These are phyloP conservation scores for Anticlea derivata DNA, from an alignment of 2,888 invertebrate genomes.

Conservation along the genomic window DNA sequence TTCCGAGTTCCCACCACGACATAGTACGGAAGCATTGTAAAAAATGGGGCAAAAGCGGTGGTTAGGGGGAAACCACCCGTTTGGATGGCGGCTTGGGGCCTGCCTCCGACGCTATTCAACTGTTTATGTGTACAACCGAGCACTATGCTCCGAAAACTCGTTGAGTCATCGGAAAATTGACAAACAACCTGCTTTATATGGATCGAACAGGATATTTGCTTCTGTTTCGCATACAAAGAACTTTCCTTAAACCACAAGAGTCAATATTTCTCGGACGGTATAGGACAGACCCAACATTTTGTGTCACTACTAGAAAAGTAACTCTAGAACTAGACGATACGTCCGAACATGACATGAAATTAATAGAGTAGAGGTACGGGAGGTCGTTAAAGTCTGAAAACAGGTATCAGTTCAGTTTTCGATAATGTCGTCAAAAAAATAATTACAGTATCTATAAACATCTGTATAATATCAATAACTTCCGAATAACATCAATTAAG, in stretches of 20 bases:
- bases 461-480: constrained; percentile 40
- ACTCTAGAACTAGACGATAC: too few relatives aligned
- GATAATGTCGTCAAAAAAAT: too few relatives aligned
- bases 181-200: constrained; percentile 65
- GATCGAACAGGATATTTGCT: constrained; percentile 22
- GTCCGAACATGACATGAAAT: too few relatives aligned
- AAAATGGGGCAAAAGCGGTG: constrained; percentile 62
- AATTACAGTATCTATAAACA: not conserved
- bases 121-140: constrained; percentile 72
- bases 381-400: too few relatives aligned
- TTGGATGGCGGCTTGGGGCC: constrained; percentile 35
- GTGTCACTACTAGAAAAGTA: too few relatives aligned
- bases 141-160: constrained; percentile 65
- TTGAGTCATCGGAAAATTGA: constrained; percentile 74
- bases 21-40: constrained; percentile 63
- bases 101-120: constrained; percentile 54
- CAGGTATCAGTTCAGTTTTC: too few relatives aligned
- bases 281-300: too few relatives aligned
- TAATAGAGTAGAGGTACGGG: too few relatives aligned
- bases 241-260: too few relatives aligned
- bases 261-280: too few relatives aligned
- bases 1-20: constrained; percentile 46
- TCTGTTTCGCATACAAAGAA: not conserved
- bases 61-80: constrained; percentile 36
- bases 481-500: constrained; percentile 49